Conservation (phyloP, 2,888 invertebrate species). For the Eristalis intricaria region DNA sequence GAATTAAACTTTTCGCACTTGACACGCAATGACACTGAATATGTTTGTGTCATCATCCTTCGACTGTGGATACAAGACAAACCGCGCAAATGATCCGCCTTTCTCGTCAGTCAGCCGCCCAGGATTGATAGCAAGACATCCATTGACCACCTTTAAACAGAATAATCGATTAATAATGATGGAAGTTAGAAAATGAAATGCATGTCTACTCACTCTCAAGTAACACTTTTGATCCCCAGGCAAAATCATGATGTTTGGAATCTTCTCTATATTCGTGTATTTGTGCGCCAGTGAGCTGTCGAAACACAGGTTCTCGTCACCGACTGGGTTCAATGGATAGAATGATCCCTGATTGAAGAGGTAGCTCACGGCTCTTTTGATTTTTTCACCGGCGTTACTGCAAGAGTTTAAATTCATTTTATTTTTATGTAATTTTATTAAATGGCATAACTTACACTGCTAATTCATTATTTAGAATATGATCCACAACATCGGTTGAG, state of each 20-base stretch:
- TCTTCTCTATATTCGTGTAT: conserved; percentile 86
- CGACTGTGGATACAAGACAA: conserved; percentile 83
- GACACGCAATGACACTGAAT: conserved; percentile 81
- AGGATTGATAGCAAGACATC: conserved; percentile 92
- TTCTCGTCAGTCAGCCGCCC: conserved; percentile 90
- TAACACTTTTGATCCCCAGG: conserved; percentile 94
- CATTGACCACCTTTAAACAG: conserved; percentile 87
- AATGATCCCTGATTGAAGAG: conserved; percentile 89
- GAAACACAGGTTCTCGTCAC: conserved; percentile 84
- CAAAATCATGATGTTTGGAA: conserved; percentile 91
- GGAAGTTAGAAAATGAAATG: not conserved
- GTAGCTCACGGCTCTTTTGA: conserved; percentile 89
- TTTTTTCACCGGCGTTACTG: conserved; percentile 85
- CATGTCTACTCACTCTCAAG: conserved; percentile 86
- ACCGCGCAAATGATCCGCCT: conserved; percentile 89
- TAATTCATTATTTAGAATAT: conserved; percentile 91
- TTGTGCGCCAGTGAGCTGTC: conserved; percentile 88
- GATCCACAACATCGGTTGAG: conserved; percentile 91
- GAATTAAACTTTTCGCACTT: conserved; percentile 82
- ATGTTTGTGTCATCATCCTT: conserved; percentile 77
- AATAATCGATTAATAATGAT: conserved; percentile 15
- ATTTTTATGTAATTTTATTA: not conserved
- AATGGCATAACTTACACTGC: conserved; percentile 83
- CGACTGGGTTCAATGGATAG: conserved; percentile 91
- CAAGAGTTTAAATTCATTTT: not conserved